phyloP scores from a whole-genome alignment of 2,797 vertebrate genomes.

The Yasuhikotakia modesta region DNA sequence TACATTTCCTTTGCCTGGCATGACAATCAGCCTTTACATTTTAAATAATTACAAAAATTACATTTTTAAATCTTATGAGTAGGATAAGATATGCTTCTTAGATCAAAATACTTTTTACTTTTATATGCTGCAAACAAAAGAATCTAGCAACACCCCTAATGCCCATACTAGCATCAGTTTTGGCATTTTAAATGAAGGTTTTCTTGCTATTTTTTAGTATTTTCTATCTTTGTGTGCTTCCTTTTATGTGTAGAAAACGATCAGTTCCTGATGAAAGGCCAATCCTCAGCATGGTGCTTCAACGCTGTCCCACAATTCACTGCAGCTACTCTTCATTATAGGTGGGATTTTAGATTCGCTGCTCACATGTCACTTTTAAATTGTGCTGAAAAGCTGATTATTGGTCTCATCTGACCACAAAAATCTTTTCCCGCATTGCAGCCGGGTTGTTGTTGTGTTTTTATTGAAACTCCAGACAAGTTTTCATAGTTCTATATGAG shows the following conservation, averaged over 20 bases:
- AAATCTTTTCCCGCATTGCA: neutral
- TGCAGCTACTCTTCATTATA: constrained; percentile 34
- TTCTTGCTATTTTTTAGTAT: constrained; percentile 23
- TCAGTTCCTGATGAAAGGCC: constrained; percentile 26
- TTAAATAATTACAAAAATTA: neutral
- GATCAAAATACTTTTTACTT: neutral
- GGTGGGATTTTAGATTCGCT: constrained; percentile 24
- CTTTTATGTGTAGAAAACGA: constrained; percentile 25
- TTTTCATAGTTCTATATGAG: constrained; percentile 30
- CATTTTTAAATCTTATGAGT: neutral
- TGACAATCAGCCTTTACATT: neutral
- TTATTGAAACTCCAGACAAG: constrained; percentile 27
- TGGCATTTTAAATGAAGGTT: constrained; percentile 16
- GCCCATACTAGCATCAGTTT: constrained; percentile 15
- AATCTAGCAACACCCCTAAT: neutral
- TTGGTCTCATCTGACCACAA: constrained; percentile 22
- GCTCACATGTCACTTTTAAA: constrained; percentile 38
- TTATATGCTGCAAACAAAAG: neutral
- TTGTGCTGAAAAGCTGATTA: neutral
- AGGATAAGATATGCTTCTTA: neutral
- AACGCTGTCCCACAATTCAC: neutral
- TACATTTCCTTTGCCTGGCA: neutral
- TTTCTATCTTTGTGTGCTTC: constrained; percentile 12
- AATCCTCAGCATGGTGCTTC: constrained; percentile 26
- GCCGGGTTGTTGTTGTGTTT: neutral